phyloP scores from a whole-genome alignment of 1,140 invertebrate genomes.

The Metaphire vulgaris region DNA sequence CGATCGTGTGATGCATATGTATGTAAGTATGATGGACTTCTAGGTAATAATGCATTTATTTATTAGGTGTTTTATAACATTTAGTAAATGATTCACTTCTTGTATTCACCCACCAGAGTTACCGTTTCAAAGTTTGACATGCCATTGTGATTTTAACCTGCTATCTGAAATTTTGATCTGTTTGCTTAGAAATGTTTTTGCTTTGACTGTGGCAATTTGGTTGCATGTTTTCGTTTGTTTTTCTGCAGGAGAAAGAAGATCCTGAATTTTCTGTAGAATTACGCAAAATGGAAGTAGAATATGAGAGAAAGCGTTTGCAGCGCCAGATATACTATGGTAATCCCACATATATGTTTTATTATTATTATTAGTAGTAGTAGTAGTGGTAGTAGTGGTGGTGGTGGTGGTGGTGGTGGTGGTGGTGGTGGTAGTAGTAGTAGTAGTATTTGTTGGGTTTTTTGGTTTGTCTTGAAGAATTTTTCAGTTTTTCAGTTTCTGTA shows the following conservation, averaged over 20 bases:
- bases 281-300: slow-evolving; percentile 81
- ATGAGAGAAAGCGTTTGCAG: slow-evolving; percentile 73
- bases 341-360: too few relatives aligned
- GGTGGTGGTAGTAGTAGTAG: background rate
- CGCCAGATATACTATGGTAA: slow-evolving; percentile 79
- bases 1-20: slow-evolving; percentile 85
- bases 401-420: background rate
- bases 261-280: slow-evolving; percentile 85
- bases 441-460: background rate
- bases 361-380: too few relatives aligned
- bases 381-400: background rate
- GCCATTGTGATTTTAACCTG: background rate
- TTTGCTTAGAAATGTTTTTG: slow-evolving; percentile 7
- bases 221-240: too few relatives aligned
- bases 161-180: background rate
- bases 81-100: too few relatives aligned
- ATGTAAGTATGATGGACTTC: slow-evolving; percentile 69
- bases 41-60: too few relatives aligned
- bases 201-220: too few relatives aligned
- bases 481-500: slow-evolving; percentile 13
- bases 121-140: background rate
- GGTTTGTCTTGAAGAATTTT: background rate
- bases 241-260: slow-evolving; percentile 83
- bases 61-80: too few relatives aligned
- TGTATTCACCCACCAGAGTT: background rate